Percentiles rank a stretch among this genome's conserved stretches.
These are phyloP conservation scores for Hippoglossus stenolepis DNA, from an alignment of 2,113 vertebrate genomes.

Conservation along the genomic window DNA sequence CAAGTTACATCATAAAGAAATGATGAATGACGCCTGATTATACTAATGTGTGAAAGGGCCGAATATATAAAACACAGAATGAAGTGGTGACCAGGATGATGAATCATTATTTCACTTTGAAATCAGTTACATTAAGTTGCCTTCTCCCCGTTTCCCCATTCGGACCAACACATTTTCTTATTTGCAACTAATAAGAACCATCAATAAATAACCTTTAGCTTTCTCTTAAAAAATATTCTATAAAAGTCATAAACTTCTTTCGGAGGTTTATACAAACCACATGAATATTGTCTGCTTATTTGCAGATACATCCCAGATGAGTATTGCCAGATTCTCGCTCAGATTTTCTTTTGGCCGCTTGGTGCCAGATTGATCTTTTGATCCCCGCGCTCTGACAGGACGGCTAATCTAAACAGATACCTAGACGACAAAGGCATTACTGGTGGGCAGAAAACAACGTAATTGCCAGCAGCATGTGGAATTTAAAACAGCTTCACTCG, in stretches of 20 bases:
- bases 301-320: constrained; percentile 48
- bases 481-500: constrained; percentile 54
- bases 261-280: constrained; percentile 51
- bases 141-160: background rate
- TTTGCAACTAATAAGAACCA: constrained; percentile 48
- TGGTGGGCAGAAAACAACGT: constrained; percentile 64
- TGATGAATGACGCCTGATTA: background rate
- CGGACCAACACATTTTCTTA: constrained; percentile 30
- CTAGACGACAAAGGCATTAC: constrained; percentile 60
- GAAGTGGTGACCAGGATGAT: background rate
- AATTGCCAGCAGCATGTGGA: constrained; percentile 62
- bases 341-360: constrained; percentile 63
- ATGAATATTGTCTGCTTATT: constrained; percentile 59
- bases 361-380: constrained; percentile 59
- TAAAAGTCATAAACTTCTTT: constrained; percentile 31
- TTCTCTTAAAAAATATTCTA: constrained; percentile 40
- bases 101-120: constrained; percentile 2
- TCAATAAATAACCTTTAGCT: constrained; percentile 32
- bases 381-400: constrained; percentile 63
- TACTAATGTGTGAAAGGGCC: background rate
- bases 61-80: background rate
- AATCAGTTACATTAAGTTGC: background rate
- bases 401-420: constrained; percentile 72
- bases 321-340: constrained; percentile 48
- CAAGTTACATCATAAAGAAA: constrained; percentile 15